Evolutionary conservation across 2,113 vertebrate genomes (phyloP).

Genomic region (Tragulus kanchil): DNA sequence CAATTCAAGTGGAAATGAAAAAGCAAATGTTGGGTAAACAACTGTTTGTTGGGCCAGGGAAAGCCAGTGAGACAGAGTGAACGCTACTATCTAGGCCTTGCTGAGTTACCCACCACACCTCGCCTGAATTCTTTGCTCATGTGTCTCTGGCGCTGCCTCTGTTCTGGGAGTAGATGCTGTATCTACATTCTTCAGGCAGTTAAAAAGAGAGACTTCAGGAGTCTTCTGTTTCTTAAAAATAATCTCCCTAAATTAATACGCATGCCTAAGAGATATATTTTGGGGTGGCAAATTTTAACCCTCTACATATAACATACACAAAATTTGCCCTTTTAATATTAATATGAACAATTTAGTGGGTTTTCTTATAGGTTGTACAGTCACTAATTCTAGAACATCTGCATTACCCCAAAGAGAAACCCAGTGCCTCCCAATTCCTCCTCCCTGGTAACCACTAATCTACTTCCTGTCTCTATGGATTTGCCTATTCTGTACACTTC

Average conservation of each 20-base stretch:
- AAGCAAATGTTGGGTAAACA: not conserved
- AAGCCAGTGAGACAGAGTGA: not conserved
- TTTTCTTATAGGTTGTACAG: constrained; percentile 4
- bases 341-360: constrained; percentile 25
- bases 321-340: constrained; percentile 42
- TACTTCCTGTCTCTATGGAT: not conserved
- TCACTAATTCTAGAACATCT: constrained; percentile 3
- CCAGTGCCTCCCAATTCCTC: not conserved
- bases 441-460: not conserved
- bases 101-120: not conserved
- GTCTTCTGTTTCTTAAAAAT: not conserved
- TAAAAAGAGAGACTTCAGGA: not conserved
- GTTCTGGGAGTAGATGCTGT: not conserved
- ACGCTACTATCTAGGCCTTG: not conserved
- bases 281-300: not conserved
- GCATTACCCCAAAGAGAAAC: not conserved
- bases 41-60: not conserved
- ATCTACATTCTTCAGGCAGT: not conserved
- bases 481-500: not conserved
- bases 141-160: not conserved
- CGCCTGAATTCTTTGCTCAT: not conserved
- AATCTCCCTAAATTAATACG: not conserved
- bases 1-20: not conserved
- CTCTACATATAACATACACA: not conserved
- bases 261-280: not conserved